Base-by-base conservation (phyloP, 2,113 vertebrate genomes). In the Oreotragus oreotragus region DNA sequence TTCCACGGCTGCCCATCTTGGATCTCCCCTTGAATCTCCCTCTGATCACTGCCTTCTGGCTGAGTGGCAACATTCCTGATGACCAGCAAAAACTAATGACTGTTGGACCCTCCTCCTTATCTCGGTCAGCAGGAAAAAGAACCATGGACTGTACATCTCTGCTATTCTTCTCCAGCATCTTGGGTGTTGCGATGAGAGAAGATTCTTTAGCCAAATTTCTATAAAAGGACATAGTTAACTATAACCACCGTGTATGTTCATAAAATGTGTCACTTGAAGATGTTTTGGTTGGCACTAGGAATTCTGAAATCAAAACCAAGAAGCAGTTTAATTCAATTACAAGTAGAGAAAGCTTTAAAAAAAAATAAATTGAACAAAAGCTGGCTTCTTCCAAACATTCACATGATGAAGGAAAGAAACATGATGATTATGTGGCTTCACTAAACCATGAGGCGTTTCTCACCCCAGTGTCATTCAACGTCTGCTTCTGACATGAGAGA, bases 131-230 rank as follows among this genome's bases (percentile, higher is more conserved):
- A 33, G 25, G 45, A 43, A 4, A 6, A 39, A n/a, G 4, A 84
- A 43, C 5, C 16, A 10, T 0, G 13, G 62, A 5, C 1, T 3
- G 0, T 11, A 19, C 1, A 3, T 1, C 11, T 27, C 28, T 5
- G 5, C 33, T 27, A 16, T 16, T 14, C 70, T 15, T 64, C 15
- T n/a, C 23, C 43, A 16, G 30, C 5, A 9, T 53, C 55, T 91
- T n/a, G 51, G 62, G 77, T 80, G 92, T 79, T 45, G 43, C 11
- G 21, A 16, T 5, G 7, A 53, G 33, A 80, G 53, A 33, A 33
- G 10, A 80, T 21, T 45, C 45, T 84, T 33, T 1, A 11, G 19
- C n/a, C 58, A 36, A 2, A 87, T 77, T 91, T 79, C 87, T 57
- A 49, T 28, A 62, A 66, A 70, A 21, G 57, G 28, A n/a, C 51